Base-by-base conservation (phyloP, 1,140 invertebrate species). In the Bombus superbus region DNA sequence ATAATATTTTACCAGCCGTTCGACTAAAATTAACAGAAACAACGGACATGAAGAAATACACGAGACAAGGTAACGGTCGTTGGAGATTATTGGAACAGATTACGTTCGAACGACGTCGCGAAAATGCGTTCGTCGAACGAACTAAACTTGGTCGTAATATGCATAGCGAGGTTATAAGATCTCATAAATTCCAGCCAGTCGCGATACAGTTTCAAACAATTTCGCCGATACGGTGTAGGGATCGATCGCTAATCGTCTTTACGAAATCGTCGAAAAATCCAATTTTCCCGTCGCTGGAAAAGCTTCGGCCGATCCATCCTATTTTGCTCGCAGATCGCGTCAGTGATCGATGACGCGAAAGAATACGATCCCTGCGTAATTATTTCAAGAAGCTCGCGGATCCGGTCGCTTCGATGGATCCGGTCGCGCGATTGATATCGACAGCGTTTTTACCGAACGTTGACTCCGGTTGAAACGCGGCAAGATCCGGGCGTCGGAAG, bases 391-490 rank as follows among this genome's bases (percentile, higher is more conserved):
- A 78, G 64, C 64, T 75, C 38, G 1, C 38, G 22, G 35, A 68
- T 59, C 42, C 47, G n/a, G 35, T 35, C 28, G 28, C 42, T 59
- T n/a, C 62, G 44, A 22, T 25, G 38, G 22, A 66, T 44, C 74
- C 18, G 71, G 74, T 85, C 77, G 40, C 83, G 77, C 77, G 83
- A 85, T 85, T 85, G 83, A 85, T 81, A 85, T 85, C 83, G 69
- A 81, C 69, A 71, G 38, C 53, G 66, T 71, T 81, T 74, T 73
- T 73, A 28, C 40, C 76, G 69, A 68, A 28, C 62, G 59, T 71
- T 84, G 69, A 72, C 57, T 59, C 66, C 68, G 5, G 38, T 13
- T 28, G 40, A 13, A n/a, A 77, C 35, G 73, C 42, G 42, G 11
- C 22, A 77, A 47, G 3, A 53, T 64, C 25, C 32, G 6, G 11